phyloP scores from a whole-genome alignment of 2,888 invertebrate genomes.

The Heliconius aoede region DNA sequence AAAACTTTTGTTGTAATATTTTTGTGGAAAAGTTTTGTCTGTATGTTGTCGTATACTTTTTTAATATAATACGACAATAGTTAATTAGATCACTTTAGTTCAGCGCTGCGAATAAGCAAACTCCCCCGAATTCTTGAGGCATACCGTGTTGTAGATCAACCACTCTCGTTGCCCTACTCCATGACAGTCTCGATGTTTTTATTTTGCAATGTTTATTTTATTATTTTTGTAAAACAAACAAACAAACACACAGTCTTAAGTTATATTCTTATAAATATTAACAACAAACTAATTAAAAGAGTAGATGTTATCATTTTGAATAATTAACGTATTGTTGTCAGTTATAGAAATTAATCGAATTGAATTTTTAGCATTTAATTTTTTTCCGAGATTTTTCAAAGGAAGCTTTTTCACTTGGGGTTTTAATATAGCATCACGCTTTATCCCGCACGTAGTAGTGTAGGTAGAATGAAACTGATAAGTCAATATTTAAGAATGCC shows the following conservation, averaged over 20 bases:
- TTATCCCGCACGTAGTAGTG: background rate
- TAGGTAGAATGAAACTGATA: background rate
- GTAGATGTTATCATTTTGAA: slow-evolving; percentile 37
- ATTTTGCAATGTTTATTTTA: no score
- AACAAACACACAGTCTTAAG: background rate
- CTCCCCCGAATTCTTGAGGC: no score
- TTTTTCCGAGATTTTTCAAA: background rate
- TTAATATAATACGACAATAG: no score
- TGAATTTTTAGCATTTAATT: background rate
- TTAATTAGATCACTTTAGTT: no score
- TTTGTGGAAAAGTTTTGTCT: background rate
- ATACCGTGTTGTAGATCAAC: no score
- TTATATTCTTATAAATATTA: slow-evolving; percentile 47
- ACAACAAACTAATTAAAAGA: slow-evolving; percentile 44
- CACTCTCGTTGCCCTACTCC: no score
- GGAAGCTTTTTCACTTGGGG: no score
- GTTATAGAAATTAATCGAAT: background rate
- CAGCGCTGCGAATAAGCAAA: no score
- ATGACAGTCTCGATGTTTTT: no score
- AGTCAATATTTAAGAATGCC: no score
- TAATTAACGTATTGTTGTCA: slow-evolving; percentile 28
- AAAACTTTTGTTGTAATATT: slow-evolving; percentile 41
- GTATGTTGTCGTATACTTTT: slow-evolving; percentile 1
- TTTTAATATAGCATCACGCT: background rate
- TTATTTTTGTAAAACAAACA: background rate